Evolutionary conservation across 2,797 vertebrate species (phyloP), one percentile per base, ranked within the genome.

Genomic region (Lindbergichthys nudifrons): DNA sequence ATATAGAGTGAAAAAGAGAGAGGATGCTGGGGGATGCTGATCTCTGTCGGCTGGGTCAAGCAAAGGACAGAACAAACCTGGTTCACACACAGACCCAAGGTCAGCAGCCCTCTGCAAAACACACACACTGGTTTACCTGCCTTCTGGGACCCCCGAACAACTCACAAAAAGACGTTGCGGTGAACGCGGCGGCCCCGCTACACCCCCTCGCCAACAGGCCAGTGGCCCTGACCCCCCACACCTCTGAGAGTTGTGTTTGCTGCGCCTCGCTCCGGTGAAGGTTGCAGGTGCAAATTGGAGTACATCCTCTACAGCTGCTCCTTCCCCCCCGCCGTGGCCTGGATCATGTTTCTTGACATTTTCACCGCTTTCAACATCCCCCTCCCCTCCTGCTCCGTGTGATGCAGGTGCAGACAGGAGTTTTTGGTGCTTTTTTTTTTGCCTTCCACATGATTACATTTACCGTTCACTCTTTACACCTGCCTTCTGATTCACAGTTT

Each of bases 211-310:
- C 72, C 80, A 78, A 21, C 61, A 42, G 70, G 69, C 84, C 51
- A 43, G 71, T 18, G 42, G 54, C 59, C 2, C 32, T 0, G 59
- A 23, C 72, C 23, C 15, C 67, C 73, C 70, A 5, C 61, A 36
- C 69, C 66, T 66, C 1, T 13, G 51, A 76, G 66, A 64, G 57
- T 42, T 66, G 61, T 80, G 68, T 74, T 66, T 64, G 74, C 72
- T 81, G 76, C 77, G 46, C 16, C 60, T 83, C 74, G 8, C 58
- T 72, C 41, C n/a, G 62, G 15, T 70, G 71, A 77, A 79, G 74
- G 74, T 79, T 88, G 80, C 65, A 75, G 83, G 75, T 83, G 76
- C 80, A 91, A 87, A 86, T 74, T 84, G 69, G 51, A 72, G 70
- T 10, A 73, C 80, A 81, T 75, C 75, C 73, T 73, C 72, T 56